A percentile compares a stretch with the other conserved stretches of the same genome.
Conservation (phyloP, 2,888 invertebrate genomes). For the Myopa tessellatipennis region DNA sequence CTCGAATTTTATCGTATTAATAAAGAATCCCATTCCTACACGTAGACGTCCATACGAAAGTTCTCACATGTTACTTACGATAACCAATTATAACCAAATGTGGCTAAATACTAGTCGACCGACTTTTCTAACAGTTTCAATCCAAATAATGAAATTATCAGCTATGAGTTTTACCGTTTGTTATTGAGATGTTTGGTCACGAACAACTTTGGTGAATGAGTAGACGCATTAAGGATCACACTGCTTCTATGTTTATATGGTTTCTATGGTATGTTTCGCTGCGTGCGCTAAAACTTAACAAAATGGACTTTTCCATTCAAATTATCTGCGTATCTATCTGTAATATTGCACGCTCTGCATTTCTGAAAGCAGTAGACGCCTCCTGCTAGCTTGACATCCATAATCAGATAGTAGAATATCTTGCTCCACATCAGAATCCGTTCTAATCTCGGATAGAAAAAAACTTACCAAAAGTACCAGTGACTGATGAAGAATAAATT, state of each 20-base stretch:
- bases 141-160: not conserved
- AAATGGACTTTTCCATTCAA: not conserved
- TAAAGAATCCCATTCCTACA: conserved; percentile 55
- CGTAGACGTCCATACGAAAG: not conserved
- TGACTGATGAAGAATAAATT: conserved; percentile 77
- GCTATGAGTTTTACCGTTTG: not conserved
- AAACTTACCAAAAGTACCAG: conserved; percentile 75
- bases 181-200: too few species aligned
- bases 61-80: too few species aligned
- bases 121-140: not conserved
- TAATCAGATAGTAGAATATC: not conserved
- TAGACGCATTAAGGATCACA: too few species aligned
- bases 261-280: too few species aligned
- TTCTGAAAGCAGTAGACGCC: conserved; percentile 1
- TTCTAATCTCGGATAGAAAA: not conserved
- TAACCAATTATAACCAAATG: too few species aligned
- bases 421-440: not conserved
- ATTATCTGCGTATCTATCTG: not conserved
- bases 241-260: too few species aligned
- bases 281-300: not conserved
- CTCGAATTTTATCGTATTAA: conserved; percentile 56
- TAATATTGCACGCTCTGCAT: not conserved
- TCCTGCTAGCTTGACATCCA: not conserved
- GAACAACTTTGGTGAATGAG: too few species aligned
- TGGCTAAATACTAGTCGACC: too few species aligned